Evolutionary conservation across 2,113 vertebrate genomes (phyloP), one percentile per base, ranked within the genome.

Genomic region (Gavialis gangeticus): DNA sequence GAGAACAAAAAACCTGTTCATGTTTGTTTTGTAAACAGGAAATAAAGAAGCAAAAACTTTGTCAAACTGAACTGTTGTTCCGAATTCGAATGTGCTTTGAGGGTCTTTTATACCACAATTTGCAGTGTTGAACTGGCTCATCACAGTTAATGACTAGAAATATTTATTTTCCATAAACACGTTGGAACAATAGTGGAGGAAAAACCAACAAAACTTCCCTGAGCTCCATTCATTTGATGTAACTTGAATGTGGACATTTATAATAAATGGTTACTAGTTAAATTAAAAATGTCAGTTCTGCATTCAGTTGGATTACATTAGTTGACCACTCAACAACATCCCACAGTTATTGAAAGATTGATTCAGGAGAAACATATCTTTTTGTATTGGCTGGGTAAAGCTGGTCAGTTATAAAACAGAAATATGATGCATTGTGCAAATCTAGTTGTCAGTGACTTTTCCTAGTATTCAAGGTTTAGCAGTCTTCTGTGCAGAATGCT

Each of bases 291-390:
- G 34, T 27, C 58, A 5, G 67, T 60, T 77, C 66, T 57, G 57
- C 0, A 54, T 46, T 55, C 1, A 0, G 80, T 2, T 84, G 75
- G 12, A 15, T 75, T 71, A 88, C 89, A 85, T 12, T 0, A 0
- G 63, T 62, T 21, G 9, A 7, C 60, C 46, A 76, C 62, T 81
- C 1, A n/a, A 71, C 18, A 24, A 62, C 0, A 0, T 64, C 0
- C 13, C 1, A 1, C 55, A 1, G 11, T 37, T 5, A 60, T 37
- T 58, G n/a, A 0, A 0, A 24, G 16, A 30, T 56, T 54, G 56
- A 75, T 69, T 60, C 27, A 84, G 86, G 75, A 81, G 7, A 46
- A 46, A 46, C 46, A 46, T 46, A 46, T 46, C 46, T 46, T 69
- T 69, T 67, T 69, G 30, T 67, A 67, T n/a, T 30, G 10, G 64